Evolutionary conservation across 2,888 invertebrate genomes (phyloP).

Genomic region (Creontiades dilutus): DNA sequence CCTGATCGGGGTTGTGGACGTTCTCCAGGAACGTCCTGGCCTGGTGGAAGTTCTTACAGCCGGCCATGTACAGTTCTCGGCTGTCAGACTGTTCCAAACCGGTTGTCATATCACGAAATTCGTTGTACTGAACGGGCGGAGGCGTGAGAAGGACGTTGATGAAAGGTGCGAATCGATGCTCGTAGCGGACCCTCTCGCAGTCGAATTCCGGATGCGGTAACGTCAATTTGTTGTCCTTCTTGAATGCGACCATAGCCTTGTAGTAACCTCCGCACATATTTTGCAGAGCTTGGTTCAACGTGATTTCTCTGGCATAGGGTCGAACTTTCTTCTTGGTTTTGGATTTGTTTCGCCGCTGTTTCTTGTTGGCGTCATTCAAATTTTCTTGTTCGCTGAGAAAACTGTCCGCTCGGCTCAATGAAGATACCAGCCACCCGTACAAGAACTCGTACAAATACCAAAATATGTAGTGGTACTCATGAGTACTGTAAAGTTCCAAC

Average conservation of each 20-base stretch:
- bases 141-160: slow-evolving; percentile 91
- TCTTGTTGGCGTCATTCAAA: slow-evolving; percentile 80
- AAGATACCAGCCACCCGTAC: slow-evolving; percentile 95
- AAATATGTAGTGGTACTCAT: slow-evolving; percentile 97
- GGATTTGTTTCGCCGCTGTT: slow-evolving; percentile 77
- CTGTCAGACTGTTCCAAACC: slow-evolving; percentile 80
- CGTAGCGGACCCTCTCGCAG: slow-evolving; percentile 95
- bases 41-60: slow-evolving; percentile 95
- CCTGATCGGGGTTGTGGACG: slow-evolving; percentile 88
- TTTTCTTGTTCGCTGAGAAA: slow-evolving; percentile 88
- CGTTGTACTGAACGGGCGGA: slow-evolving; percentile 93
- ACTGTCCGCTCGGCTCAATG: slow-evolving; percentile 92
- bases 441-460: slow-evolving; percentile 97
- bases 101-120: slow-evolving; percentile 90
- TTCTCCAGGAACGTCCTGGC: slow-evolving; percentile 92
- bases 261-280: slow-evolving; percentile 97
- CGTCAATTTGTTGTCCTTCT: slow-evolving; percentile 90
- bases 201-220: slow-evolving; percentile 94
- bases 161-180: slow-evolving; percentile 95
- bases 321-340: slow-evolving; percentile 85
- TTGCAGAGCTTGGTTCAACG: slow-evolving; percentile 94
- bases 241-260: slow-evolving; percentile 94
- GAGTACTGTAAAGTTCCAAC: slow-evolving; percentile 95
- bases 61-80: slow-evolving; percentile 87
- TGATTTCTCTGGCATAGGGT: slow-evolving; percentile 90